Evolutionary conservation across 2,888 invertebrate species (phyloP).

Genomic region (Apocheima hispidaria): DNA sequence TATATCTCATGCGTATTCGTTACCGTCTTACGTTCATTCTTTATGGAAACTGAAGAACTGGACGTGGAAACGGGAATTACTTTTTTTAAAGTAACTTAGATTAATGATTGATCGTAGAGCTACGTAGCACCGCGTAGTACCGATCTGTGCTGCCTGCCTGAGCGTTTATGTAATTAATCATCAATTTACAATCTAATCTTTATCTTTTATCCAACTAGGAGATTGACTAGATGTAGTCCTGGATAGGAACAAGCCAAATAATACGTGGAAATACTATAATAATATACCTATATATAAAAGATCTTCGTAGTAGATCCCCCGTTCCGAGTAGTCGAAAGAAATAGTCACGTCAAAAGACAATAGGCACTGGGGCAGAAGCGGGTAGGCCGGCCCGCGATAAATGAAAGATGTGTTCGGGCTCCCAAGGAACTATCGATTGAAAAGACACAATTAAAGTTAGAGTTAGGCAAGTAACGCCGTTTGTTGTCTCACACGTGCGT

Average conservation of each 20-base stretch:
- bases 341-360: constrained; percentile 55
- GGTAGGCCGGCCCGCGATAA: constrained; percentile 54
- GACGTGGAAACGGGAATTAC: neutral
- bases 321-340: constrained; percentile 49
- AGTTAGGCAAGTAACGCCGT: constrained; percentile 82
- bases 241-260: neutral
- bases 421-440: constrained; percentile 81
- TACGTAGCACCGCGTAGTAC: constrained; percentile 9
- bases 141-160: neutral
- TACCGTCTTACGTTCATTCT: neutral
- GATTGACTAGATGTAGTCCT: too few species aligned
- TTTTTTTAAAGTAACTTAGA: too few species aligned
- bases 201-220: too few species aligned
- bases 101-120: neutral
- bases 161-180: neutral
- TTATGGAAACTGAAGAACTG: too few species aligned
- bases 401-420: constrained; percentile 62
- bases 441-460: constrained; percentile 86
- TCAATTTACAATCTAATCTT: too few species aligned
- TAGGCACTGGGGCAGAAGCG: constrained; percentile 46
- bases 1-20: constrained; percentile 17
- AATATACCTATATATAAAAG: constrained; percentile 16
- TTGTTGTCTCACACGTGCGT: constrained; percentile 80
- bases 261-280: neutral
- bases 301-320: constrained; percentile 26